Percentiles rank a stretch among this genome's conserved stretches.
Conservation (phyloP, 2,113 vertebrate species). For the Ursus arctos region DNA sequence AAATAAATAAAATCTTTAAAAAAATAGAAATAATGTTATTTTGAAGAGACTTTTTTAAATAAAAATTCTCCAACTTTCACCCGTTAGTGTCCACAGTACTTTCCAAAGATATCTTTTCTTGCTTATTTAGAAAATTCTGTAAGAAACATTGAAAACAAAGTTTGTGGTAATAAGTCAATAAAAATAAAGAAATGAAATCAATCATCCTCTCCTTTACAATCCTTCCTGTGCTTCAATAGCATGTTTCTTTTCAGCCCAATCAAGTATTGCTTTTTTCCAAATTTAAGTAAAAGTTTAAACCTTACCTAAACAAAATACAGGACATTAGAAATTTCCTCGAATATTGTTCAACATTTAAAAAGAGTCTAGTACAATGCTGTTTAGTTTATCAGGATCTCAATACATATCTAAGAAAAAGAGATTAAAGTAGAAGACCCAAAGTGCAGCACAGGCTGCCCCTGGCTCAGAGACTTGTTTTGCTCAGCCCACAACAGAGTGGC, state of each 20-base stretch:
- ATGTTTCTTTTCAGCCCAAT: neutral
- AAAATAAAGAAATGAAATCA: neutral
- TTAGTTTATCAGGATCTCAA: neutral
- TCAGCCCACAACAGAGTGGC: neutral
- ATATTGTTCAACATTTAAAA: neutral
- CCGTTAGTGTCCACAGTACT: neutral
- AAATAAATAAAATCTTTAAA: neutral
- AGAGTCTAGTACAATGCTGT: neutral
- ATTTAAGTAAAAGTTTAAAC: neutral
- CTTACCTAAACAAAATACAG: neutral
- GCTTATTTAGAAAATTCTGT: slow-evolving; percentile 3
- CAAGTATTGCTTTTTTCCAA: neutral
- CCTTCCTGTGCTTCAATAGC: neutral
- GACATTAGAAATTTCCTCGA: neutral
- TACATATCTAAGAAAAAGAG: neutral
- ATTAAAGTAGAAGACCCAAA: neutral
- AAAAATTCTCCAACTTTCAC: neutral
- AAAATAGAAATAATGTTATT: neutral
- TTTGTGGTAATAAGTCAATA: neutral
- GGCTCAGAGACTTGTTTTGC: neutral
- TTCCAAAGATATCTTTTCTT: slow-evolving; percentile 4
- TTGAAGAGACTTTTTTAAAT: neutral
- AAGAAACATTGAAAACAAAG: neutral
- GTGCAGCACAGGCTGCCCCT: neutral
- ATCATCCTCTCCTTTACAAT: neutral